These are phyloP conservation scores for Notechis scutatus DNA, from an alignment of 2,113 vertebrate genomes.

Conservation along the genomic window DNA sequence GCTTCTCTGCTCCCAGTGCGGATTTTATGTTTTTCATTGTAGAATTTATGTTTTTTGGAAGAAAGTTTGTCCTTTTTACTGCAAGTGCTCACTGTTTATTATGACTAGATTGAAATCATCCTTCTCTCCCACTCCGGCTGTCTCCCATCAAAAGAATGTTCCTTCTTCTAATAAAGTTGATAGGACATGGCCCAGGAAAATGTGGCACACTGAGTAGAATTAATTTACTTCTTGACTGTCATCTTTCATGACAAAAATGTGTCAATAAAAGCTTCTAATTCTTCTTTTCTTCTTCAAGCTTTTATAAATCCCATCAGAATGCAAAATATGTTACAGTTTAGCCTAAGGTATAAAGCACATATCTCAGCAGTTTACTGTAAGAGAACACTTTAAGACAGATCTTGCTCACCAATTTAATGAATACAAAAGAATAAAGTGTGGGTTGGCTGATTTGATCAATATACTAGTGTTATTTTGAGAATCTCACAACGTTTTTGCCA, in stretches of 20 bases:
- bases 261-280: constrained; percentile 48
- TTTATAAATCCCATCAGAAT: constrained; percentile 52
- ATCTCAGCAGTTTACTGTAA: constrained; percentile 1
- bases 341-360: constrained; percentile 35
- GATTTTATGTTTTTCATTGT: not conserved
- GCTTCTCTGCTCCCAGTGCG: not conserved
- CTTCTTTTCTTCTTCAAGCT: constrained; percentile 16
- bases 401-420: constrained; percentile 17
- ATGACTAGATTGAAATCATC: not conserved
- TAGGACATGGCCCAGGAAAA: constrained; percentile 10
- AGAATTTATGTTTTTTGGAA: not conserved
- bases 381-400: constrained; percentile 1
- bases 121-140: constrained; percentile 1
- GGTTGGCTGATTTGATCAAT: not conserved
- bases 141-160: not conserved
- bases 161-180: not conserved
- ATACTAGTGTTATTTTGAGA: not conserved
- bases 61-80: not conserved
- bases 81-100: constrained; percentile 30
- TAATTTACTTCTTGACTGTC: constrained; percentile 37
- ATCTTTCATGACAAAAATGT: constrained; percentile 32
- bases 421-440: not conserved
- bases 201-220: constrained; percentile 17
- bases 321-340: constrained; percentile 48
- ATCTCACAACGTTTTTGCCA: not conserved